Evolutionary conservation across 2,797 vertebrate species (phyloP).

Genomic region (Propithecus perrieri): DNA sequence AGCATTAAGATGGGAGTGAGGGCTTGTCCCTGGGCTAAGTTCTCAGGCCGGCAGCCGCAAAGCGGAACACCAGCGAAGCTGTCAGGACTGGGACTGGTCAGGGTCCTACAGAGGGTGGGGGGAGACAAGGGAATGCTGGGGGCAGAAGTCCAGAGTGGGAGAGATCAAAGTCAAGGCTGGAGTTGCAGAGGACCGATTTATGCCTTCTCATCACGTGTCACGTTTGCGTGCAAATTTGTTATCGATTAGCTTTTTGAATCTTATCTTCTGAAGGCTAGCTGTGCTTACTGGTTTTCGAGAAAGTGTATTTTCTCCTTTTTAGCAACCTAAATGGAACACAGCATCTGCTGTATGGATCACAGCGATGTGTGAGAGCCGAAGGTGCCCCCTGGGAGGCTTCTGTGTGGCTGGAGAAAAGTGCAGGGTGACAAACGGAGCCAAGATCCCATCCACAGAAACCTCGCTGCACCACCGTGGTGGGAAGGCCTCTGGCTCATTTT

Average conservation of each 20-base stretch:
- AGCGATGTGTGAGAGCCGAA: neutral
- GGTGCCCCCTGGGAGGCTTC: neutral
- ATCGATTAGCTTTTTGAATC: neutral
- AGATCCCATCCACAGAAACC: rapidly evolving
- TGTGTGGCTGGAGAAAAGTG: neutral
- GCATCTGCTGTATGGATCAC: neutral
- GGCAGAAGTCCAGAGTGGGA: neutral
- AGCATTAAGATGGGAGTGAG: neutral
- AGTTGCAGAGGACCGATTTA: neutral
- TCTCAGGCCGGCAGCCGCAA: neutral
- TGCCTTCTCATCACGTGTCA: neutral
- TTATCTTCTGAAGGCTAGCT: neutral
- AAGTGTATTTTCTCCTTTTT: neutral
- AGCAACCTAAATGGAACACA: neutral
- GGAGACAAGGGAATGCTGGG: too few species aligned
- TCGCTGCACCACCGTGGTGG: rapidly evolving
- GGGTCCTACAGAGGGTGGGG: neutral
- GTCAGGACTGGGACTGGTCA: neutral
- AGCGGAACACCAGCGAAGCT: neutral
- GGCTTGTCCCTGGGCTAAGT: neutral
- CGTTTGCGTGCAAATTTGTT: neutral
- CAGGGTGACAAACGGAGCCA: rapidly evolving
- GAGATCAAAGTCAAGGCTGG: neutral
- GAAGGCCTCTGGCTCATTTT: neutral
- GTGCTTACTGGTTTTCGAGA: neutral